phyloP scores from a whole-genome alignment of 2,113 vertebrate genomes.

The Equus przewalskii region DNA sequence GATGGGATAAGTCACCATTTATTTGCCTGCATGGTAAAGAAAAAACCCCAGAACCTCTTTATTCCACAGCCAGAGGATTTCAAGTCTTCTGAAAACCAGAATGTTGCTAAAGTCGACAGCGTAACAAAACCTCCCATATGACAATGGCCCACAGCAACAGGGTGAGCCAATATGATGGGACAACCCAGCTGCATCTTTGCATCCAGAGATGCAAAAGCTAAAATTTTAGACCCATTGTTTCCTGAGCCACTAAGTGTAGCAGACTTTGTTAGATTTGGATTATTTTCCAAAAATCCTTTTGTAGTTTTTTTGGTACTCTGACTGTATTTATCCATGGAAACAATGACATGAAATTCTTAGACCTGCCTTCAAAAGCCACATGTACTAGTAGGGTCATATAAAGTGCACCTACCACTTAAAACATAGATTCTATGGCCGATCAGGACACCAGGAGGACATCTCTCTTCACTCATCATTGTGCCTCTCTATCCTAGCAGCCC shows the following conservation, averaged over 20 bases:
- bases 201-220: neutral
- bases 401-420: neutral
- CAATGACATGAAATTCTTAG: neutral
- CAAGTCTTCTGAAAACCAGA: neutral
- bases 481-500: neutral
- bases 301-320: neutral
- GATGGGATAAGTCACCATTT: neutral
- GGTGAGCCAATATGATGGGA: rapidly evolving
- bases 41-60: neutral
- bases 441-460: neutral
- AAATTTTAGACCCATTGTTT: neutral
- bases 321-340: neutral
- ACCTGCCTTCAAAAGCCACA: neutral
- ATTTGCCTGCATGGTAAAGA: neutral
- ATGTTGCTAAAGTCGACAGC: neutral
- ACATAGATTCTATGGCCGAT: neutral
- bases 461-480: neutral
- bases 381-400: neutral
- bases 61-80: neutral
- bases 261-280: neutral
- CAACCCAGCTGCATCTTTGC: neutral
- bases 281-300: neutral
- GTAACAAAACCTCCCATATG: neutral
- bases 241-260: neutral
- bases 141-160: rapidly evolving